These are phyloP conservation scores for Cryptomyrus ogoouensis DNA, from an alignment of 2,113 vertebrate species.

Conservation along the genomic window DNA sequence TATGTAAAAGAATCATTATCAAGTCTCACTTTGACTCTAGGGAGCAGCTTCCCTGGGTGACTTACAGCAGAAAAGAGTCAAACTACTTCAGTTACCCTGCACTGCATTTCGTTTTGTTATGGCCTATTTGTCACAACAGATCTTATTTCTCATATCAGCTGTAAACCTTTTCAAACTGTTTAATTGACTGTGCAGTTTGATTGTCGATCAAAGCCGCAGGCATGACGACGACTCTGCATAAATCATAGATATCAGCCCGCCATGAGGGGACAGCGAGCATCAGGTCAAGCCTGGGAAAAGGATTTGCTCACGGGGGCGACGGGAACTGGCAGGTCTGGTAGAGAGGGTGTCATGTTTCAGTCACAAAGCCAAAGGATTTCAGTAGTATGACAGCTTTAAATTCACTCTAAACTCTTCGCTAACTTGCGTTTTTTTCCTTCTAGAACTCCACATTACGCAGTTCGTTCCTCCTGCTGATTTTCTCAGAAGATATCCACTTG, in stretches of 20 bases:
- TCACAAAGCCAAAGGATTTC: not conserved
- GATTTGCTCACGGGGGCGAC: not conserved
- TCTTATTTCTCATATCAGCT: conserved; percentile 50
- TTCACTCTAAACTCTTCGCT: not conserved
- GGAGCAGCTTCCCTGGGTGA: conserved; percentile 30
- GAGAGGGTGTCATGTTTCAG: not conserved
- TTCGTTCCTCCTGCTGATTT: not conserved
- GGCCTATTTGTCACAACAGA: conserved; percentile 29
- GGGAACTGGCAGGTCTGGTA: not conserved
- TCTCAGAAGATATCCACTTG: not conserved
- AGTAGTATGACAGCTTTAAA: not conserved
- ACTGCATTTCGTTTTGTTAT: conserved; percentile 34
- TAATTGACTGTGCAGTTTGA: conserved; percentile 44
- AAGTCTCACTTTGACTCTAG: not conserved
- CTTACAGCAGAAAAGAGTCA: conserved; percentile 19
- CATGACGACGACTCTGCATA: not conserved
- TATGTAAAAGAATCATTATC: not conserved
- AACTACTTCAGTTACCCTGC: conserved; percentile 47
- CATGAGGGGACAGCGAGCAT: not conserved
- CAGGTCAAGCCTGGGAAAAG: not conserved
- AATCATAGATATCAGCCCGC: not conserved
- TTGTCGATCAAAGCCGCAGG: conserved; percentile 43
- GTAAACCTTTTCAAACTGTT: conserved; percentile 52
- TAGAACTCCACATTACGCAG: not conserved
- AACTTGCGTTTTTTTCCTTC: not conserved